A percentile compares a stretch with the other conserved stretches of the same genome.
Conservation (phyloP, 2,113 vertebrate genomes). For the Chitala chitala region DNA sequence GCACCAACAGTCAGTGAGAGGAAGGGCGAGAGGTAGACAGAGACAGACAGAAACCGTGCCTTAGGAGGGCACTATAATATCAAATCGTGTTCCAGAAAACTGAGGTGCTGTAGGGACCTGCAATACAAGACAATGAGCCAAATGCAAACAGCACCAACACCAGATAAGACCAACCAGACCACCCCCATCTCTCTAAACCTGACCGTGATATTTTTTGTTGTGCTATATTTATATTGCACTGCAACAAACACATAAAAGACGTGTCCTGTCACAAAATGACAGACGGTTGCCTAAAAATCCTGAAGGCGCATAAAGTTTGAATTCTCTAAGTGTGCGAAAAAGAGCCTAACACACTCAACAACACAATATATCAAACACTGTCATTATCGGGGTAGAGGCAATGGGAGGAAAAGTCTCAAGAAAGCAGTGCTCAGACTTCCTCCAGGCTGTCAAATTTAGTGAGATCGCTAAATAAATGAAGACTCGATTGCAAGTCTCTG, state of each 20-base stretch:
- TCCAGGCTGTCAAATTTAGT: too few relatives aligned
- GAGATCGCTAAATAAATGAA: too few relatives aligned
- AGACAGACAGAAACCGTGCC: not conserved
- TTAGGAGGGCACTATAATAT: not conserved
- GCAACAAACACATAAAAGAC: not conserved
- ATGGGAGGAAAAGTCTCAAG: too few relatives aligned
- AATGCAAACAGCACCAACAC: not conserved
- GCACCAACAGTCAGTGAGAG: not conserved
- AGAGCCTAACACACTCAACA: not conserved
- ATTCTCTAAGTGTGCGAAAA: not conserved
- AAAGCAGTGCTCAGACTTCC: too few relatives aligned
- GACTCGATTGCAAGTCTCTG: too few relatives aligned
- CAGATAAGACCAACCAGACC: not conserved
- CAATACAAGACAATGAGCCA: not conserved
- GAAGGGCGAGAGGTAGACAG: not conserved
- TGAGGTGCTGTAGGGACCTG: not conserved
- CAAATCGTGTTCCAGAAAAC: constrained; percentile 5
- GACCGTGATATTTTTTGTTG: too few relatives aligned
- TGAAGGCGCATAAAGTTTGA: not conserved
- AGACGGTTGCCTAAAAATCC: not conserved
- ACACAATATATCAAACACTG: not conserved
- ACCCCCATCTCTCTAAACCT: too few relatives aligned
- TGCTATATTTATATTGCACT: too few relatives aligned
- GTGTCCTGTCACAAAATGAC: not conserved
- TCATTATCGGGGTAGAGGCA: too few relatives aligned